A percentile compares a stretch with the other conserved stretches of the same genome.
Evolutionary conservation across 2,113 vertebrate species (phyloP).

Genomic region (Myotis brandtii): DNA sequence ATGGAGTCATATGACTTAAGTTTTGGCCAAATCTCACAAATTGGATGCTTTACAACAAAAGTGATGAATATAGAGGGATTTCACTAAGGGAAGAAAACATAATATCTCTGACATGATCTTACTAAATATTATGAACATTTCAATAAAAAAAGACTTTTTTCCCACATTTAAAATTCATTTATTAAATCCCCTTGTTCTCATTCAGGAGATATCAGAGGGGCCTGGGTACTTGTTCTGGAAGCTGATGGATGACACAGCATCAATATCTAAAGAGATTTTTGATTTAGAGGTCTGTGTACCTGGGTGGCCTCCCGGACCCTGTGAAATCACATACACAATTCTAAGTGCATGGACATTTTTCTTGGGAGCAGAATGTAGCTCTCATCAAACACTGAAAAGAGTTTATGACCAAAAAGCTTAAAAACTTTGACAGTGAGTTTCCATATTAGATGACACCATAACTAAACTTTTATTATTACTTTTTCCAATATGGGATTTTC

Average conservation of each 20-base stretch:
- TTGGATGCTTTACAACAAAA: background rate
- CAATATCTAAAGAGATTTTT: background rate
- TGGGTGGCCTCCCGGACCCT: background rate
- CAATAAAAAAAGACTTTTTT: background rate
- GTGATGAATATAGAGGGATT: background rate
- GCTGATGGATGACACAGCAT: background rate
- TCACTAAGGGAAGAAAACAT: background rate
- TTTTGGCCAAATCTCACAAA: background rate
- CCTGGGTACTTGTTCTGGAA: background rate
- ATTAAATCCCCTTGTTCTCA: background rate
- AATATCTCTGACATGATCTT: background rate
- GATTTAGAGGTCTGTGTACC: background rate
- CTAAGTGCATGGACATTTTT: background rate
- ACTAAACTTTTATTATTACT: background rate
- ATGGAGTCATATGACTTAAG: slow-evolving; percentile 7
- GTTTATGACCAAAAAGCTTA: background rate
- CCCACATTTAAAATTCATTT: background rate
- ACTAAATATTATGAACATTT: background rate
- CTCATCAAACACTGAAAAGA: background rate
- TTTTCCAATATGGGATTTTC: background rate
- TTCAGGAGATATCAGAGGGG: background rate
- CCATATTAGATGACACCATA: background rate
- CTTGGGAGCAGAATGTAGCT: background rate
- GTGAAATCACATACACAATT: background rate
- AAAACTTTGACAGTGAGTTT: background rate